phyloP scores from a whole-genome alignment of 1,140 invertebrate genomes.

The Drusus annulatus region DNA sequence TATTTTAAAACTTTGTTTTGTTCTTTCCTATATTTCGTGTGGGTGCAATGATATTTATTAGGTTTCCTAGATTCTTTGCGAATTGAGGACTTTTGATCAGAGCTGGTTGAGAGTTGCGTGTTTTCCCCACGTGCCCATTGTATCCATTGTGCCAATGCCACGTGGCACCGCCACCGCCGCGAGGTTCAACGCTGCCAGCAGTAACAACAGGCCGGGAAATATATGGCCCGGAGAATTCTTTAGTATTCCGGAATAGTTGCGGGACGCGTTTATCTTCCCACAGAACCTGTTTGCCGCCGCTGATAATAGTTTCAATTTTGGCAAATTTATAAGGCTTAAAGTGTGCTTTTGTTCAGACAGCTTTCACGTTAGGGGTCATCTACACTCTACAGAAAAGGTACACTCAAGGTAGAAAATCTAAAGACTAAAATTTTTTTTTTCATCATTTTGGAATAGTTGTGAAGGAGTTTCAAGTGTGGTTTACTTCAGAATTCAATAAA shows the following conservation, averaged over 20 bases:
- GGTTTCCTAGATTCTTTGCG: background rate
- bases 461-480: too few species aligned
- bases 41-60: background rate
- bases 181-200: constrained; percentile 9
- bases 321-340: constrained; percentile 2
- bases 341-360: background rate
- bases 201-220: constrained; percentile 36
- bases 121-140: background rate
- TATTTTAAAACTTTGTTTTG: too few species aligned
- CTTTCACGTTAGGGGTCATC: background rate
- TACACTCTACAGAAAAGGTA: background rate
- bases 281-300: constrained; percentile 2
- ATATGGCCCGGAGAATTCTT: constrained; percentile 36
- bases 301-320: background rate
- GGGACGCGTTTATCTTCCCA: constrained; percentile 17
- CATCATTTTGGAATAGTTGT: background rate
- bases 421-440: background rate
- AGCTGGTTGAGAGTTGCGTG: background rate
- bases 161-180: background rate
- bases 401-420: background rate
- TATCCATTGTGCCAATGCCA: background rate
- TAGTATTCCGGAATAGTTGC: constrained; percentile 22
- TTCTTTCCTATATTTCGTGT: too few species aligned
- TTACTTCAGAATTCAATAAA: too few species aligned
- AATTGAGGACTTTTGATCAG: constrained; percentile 28